These are phyloP conservation scores for Aurelia sp. DNA, from an alignment of 30 jellyfish, hydroid and myxozoan genomes.

Conservation along the genomic window DNA sequence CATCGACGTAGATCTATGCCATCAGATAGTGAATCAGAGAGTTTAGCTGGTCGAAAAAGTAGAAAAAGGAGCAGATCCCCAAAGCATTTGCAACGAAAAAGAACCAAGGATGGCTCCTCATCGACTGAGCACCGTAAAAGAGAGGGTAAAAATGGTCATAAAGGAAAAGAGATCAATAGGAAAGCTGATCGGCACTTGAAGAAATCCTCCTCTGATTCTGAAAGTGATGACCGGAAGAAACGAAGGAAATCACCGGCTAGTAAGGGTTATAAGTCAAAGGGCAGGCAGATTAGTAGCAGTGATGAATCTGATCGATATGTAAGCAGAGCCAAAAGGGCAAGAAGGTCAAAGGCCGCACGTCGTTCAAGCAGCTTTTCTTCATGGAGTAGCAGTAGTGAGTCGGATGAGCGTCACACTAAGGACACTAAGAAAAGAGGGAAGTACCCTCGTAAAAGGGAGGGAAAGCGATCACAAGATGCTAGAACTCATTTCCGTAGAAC, in stretches of 20 bases:
- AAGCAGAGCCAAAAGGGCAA: no score
- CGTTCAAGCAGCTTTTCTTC: no score
- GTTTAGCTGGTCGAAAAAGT: background rate
- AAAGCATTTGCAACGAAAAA: background rate
- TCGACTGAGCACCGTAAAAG: background rate
- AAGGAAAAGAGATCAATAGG: background rate
- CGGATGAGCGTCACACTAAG: background rate
- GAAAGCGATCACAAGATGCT: background rate
- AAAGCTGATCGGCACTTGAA: background rate
- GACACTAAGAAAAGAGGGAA: background rate
- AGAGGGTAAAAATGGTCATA: background rate
- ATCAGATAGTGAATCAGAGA: background rate
- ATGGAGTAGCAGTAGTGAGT: background rate
- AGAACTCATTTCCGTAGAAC: background rate
- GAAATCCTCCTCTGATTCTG: background rate
- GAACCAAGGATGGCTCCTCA: background rate
- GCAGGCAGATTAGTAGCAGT: slow-evolving; percentile 9
- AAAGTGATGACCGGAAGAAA: background rate
- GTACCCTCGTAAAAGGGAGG: background rate
- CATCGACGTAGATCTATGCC: background rate
- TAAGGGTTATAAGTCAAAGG: background rate
- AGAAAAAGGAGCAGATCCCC: background rate
- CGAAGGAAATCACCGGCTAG: background rate
- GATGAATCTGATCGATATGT: no score
- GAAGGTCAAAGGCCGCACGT: no score